These are phyloP conservation scores for Thalassarche chlororhynchos DNA, from an alignment of 2,113 vertebrate species.

Conservation along the genomic window DNA sequence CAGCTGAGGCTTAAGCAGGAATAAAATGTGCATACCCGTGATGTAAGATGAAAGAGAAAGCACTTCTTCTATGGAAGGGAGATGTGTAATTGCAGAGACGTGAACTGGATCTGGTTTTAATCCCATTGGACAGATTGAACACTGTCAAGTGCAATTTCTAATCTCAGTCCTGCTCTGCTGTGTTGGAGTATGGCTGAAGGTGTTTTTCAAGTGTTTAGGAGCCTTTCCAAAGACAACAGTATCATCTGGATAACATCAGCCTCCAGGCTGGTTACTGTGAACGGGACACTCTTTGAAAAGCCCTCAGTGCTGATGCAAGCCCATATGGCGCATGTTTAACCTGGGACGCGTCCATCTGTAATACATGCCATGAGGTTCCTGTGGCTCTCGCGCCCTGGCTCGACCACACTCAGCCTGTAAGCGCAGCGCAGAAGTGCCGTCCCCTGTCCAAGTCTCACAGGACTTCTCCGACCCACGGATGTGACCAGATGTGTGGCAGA, in stretches of 20 bases:
- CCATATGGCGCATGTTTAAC: slow-evolving; percentile 51
- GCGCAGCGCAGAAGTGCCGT: neutral
- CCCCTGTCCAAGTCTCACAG: neutral
- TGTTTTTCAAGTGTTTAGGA: slow-evolving; percentile 68
- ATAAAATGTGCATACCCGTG: neutral
- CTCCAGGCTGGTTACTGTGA: slow-evolving; percentile 53
- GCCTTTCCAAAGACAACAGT: slow-evolving; percentile 61
- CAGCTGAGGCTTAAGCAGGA: slow-evolving; percentile 3
- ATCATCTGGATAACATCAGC: slow-evolving; percentile 68
- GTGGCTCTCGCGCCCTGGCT: neutral
- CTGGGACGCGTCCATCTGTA: slow-evolving; percentile 34
- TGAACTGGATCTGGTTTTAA: slow-evolving; percentile 55
- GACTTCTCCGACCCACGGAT: neutral
- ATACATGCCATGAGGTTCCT: slow-evolving; percentile 48
- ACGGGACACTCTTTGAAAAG: slow-evolving; percentile 50
- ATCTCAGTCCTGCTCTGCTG: neutral
- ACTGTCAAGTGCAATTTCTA: slow-evolving; percentile 45
- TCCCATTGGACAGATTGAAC: slow-evolving; percentile 29
- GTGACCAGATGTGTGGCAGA: neutral
- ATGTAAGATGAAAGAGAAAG: slow-evolving; percentile 52
- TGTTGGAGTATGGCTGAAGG: slow-evolving; percentile 27
- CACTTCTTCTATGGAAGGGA: slow-evolving; percentile 2
- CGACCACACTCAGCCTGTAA: neutral
- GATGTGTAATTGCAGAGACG: slow-evolving; percentile 56
- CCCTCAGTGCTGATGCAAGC: slow-evolving; percentile 56